Evolutionary conservation across 2,888 invertebrate genomes (phyloP).

Genomic region (Tinea pellionella): DNA sequence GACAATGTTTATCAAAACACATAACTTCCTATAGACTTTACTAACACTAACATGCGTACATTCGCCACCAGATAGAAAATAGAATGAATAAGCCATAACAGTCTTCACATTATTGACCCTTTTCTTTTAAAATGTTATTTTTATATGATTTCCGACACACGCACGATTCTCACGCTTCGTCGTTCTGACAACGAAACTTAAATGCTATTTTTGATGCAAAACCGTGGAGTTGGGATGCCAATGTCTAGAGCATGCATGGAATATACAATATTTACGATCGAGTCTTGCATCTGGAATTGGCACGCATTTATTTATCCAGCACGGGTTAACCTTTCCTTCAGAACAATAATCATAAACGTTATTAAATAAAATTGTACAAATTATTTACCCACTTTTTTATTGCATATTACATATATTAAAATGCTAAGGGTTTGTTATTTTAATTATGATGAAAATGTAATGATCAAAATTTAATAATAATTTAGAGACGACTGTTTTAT

Average conservation of each 20-base stretch:
- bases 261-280: conserved; percentile 52
- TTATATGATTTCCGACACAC: conserved; percentile 5
- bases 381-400: too few species aligned
- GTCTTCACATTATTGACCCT: conserved; percentile 2
- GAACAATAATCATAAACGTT: too few species aligned
- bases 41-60: not conserved
- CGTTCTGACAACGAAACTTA: conserved; percentile 13
- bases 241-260: conserved; percentile 68
- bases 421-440: too few species aligned
- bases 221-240: conserved; percentile 55
- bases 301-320: not conserved
- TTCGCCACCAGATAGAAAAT: not conserved
- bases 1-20: not conserved
- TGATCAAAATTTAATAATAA: too few species aligned
- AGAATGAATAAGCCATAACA: not conserved
- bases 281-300: not conserved
- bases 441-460: too few species aligned
- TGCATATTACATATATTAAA: too few species aligned
- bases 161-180: conserved; percentile 8
- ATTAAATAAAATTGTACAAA: too few species aligned
- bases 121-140: conserved; percentile 9
- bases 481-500: too few species aligned
- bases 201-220: conserved; percentile 68
- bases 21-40: not conserved
- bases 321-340: not conserved